Percentiles rank a stretch among this genome's conserved stretches.
Conservation (phyloP, 2,888 invertebrate genomes). For the Sclerodermus sp. region DNA sequence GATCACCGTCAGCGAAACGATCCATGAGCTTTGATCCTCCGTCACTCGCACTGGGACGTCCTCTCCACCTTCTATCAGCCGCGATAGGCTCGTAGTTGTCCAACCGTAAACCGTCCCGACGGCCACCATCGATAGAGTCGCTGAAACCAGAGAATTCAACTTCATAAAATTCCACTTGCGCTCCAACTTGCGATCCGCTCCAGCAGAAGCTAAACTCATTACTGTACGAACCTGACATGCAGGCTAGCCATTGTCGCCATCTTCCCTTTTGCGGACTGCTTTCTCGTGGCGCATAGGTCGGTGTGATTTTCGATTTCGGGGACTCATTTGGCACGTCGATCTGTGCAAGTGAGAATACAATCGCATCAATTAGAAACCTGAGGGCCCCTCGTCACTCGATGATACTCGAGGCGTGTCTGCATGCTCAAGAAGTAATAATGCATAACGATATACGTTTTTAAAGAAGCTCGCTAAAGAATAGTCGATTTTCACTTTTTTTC, state of each 20-base stretch:
- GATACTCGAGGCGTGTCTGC: too few species aligned
- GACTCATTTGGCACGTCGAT: slow-evolving; percentile 28
- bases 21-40: slow-evolving; percentile 46
- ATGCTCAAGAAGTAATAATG: too few species aligned
- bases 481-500: not conserved
- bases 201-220: not conserved
- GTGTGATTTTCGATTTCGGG: slow-evolving; percentile 20
- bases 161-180: not conserved
- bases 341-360: slow-evolving; percentile 20
- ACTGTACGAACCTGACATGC: slow-evolving; percentile 50
- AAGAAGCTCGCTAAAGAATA: too few species aligned
- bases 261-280: slow-evolving; percentile 14
- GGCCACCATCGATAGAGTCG: slow-evolving; percentile 54
- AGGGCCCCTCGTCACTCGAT: not conserved
- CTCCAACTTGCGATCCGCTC: not conserved
- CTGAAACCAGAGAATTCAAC: slow-evolving; percentile 29
- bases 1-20: slow-evolving; percentile 49
- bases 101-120: slow-evolving; percentile 54
- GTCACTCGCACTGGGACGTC: slow-evolving; percentile 42
- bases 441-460: too few species aligned
- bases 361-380: not conserved
- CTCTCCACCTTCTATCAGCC: slow-evolving; percentile 27
- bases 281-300: slow-evolving; percentile 7
- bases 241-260: slow-evolving; percentile 53
- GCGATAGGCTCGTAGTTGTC: slow-evolving; percentile 46